Conservation (phyloP, 2,888 invertebrate genomes). For the Acronicta alni region DNA sequence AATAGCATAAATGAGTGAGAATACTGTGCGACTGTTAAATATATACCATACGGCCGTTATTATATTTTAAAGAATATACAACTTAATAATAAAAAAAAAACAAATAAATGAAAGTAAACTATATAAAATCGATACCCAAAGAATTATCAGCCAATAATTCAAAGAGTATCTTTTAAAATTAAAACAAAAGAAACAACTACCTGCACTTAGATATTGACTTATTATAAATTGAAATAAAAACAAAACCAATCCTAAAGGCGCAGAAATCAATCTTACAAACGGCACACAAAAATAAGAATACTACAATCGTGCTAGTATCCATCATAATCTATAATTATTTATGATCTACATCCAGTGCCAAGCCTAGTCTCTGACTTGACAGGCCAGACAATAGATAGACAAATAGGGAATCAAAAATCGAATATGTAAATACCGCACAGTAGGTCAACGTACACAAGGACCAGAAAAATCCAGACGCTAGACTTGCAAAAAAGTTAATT, state of each 20-base stretch:
- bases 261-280: slow-evolving; percentile 26
- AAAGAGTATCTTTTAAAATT: slow-evolving; percentile 54
- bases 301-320: slow-evolving; percentile 30
- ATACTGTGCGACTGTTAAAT: too few relatives aligned
- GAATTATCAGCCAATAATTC: slow-evolving; percentile 76
- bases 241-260: slow-evolving; percentile 8
- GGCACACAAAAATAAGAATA: slow-evolving; percentile 26
- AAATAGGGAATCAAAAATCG: slow-evolving; percentile 40
- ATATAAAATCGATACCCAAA: slow-evolving; percentile 55
- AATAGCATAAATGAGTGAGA: too few relatives aligned
- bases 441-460: slow-evolving; percentile 14
- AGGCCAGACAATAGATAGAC: slow-evolving; percentile 56
- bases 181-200: background rate
- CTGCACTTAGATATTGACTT: background rate
- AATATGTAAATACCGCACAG: slow-evolving; percentile 53
- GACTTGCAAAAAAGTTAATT: background rate
- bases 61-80: too few relatives aligned
- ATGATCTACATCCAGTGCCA: slow-evolving; percentile 51
- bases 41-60: too few relatives aligned
- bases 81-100: background rate
- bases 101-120: background rate
- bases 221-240: slow-evolving; percentile 5
- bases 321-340: slow-evolving; percentile 50
- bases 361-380: slow-evolving; percentile 25
- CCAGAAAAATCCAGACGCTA: slow-evolving; percentile 10